A percentile compares a stretch with the other conserved stretches of the same genome.
These are phyloP conservation scores for Carassius carassius DNA, from an alignment of 2,113 vertebrate genomes.

Conservation along the genomic window DNA sequence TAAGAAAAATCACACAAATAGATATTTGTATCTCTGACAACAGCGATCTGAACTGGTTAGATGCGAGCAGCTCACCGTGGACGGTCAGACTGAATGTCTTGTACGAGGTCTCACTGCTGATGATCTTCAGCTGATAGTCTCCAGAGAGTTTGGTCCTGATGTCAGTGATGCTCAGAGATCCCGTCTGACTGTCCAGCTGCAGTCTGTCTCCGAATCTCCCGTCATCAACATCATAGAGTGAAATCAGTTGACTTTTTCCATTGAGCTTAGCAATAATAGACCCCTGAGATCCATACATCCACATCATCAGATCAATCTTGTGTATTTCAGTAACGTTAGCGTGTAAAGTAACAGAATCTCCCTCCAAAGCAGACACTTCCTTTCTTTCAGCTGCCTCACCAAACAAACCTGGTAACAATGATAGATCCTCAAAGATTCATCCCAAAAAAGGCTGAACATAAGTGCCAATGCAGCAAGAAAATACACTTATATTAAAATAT, in stretches of 20 bases:
- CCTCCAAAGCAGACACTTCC: background rate
- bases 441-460: no score
- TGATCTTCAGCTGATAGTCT: constrained; percentile 2
- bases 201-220: background rate
- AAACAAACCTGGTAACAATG: background rate
- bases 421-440: background rate
- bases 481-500: background rate
- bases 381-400: background rate
- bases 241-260: background rate
- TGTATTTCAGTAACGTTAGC: background rate
- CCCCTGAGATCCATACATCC: background rate
- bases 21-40: no score
- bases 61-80: background rate
- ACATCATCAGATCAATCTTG: background rate
- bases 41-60: background rate
- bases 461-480: background rate
- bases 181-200: background rate
- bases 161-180: background rate
- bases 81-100: background rate
- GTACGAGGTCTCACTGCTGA: background rate
- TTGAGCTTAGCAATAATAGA: background rate
- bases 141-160: constrained; percentile 6
- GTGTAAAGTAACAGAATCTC: background rate
- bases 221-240: background rate
- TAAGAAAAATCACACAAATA: no score